Evolutionary conservation across 2,113 vertebrate genomes (phyloP), one percentile per base, ranked within the genome.

Genomic region (Rissa tridactyla): DNA sequence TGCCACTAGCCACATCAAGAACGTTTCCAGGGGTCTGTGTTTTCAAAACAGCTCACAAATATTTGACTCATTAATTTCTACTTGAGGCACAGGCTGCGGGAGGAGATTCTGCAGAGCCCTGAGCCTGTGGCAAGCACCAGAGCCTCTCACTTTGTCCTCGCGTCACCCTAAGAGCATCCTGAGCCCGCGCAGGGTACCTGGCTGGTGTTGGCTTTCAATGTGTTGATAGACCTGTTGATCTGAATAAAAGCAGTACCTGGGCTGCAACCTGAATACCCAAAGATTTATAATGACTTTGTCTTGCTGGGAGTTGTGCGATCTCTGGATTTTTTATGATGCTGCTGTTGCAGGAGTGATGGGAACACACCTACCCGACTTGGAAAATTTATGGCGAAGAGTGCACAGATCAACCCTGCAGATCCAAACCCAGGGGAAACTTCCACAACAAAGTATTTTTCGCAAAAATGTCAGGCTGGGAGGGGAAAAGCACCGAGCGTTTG

Each of bases 231-330:
- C 14, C 29, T 42, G 47, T 3, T 3, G 1, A 47, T 19, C 26
- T 40, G 4, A 72, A 25, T 9, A 62, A 60, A 79, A 21, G 4
- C 26, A 32, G 25, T 5, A 20, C 38, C 40, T 6, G 34, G 7
- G 49, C 22, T 57, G 21, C 9, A 23, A 29, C 20, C 11, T 11
- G 51, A 88, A 23, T 7, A 10, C 1, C 15, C 9, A 27, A 36
- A 64, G 18, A 23, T 36, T 86, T 34, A 0, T 5, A 15, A 47
- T 70, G 38, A 25, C 38, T 89, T 69, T 9, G 2, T 7, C 51
- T 23, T 3, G 0, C 3, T 17, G 15, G 11, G 34, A 65, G 14
- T 18, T 32, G 20, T 12, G 13, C 1, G 0, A 4, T 8, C 23
- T 23, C 3, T 3, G 8, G 49, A 42, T 22, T 32, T 25, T 22